Percentiles rank a stretch among this genome's conserved stretches.
These are phyloP conservation scores for Butorides virescens DNA, from an alignment of 2,113 vertebrate species.

Conservation along the genomic window DNA sequence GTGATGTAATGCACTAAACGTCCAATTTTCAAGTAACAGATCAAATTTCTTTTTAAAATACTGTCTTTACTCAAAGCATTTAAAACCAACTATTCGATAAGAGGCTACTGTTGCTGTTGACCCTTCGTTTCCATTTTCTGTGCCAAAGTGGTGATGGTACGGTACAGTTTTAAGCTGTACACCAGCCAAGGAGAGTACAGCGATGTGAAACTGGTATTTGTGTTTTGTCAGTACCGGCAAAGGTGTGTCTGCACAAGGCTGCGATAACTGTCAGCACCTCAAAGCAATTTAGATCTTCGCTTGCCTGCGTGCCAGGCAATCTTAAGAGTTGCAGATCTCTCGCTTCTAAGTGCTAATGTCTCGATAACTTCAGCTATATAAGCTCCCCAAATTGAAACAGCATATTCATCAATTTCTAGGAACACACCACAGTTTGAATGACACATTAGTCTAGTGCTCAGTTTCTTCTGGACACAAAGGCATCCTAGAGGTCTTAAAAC, in stretches of 20 bases:
- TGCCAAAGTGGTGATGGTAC: neutral
- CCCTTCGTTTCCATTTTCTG: neutral
- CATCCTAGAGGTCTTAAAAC: neutral
- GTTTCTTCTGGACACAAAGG: conserved; percentile 24
- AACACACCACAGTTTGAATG: neutral
- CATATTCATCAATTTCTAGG: conserved; percentile 28
- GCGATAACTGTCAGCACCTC: neutral
- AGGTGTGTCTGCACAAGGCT: conserved; percentile 27
- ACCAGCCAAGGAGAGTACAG: neutral
- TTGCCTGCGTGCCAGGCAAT: neutral
- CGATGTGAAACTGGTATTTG: neutral
- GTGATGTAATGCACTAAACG: neutral
- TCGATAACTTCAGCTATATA: neutral
- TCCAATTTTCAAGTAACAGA: neutral
- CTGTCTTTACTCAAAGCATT: neutral
- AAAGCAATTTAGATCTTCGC: neutral
- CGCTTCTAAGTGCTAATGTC: neutral
- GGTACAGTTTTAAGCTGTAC: neutral
- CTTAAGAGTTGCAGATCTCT: neutral
- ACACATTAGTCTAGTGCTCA: neutral
- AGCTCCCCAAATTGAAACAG: neutral
- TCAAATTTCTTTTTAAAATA: neutral
- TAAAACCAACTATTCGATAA: neutral
- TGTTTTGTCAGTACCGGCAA: conserved; percentile 1
- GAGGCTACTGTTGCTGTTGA: neutral